Evolutionary conservation across 1,140 invertebrate species (phyloP).

Genomic region (Phymastichus coffea): DNA sequence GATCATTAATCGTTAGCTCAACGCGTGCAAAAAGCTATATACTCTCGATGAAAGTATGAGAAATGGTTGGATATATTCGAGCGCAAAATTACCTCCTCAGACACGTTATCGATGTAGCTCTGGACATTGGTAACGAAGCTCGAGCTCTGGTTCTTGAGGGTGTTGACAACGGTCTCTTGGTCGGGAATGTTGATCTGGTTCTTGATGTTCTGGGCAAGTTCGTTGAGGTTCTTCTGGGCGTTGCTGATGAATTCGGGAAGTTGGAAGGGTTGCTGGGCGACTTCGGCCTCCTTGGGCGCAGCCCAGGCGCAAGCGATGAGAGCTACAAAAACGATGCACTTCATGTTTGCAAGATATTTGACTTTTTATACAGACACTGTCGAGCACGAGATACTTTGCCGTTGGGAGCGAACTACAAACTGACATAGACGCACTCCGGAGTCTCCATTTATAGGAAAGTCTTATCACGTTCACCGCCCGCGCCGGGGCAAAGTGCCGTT

Average conservation of each 20-base stretch:
- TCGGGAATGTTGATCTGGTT: conserved; percentile 38
- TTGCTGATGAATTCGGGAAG: conserved; percentile 33
- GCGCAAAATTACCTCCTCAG: conserved; percentile 45
- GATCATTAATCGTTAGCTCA: too few species aligned
- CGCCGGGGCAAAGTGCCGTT: conserved; percentile 38
- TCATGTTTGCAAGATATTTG: conserved; percentile 32
- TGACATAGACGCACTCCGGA: neutral
- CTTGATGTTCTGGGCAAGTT: conserved; percentile 35
- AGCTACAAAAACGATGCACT: conserved; percentile 22
- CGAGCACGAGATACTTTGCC: neutral
- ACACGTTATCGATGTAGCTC: conserved; percentile 32
- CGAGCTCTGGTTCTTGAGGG: conserved; percentile 39
- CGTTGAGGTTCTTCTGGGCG: conserved; percentile 36
- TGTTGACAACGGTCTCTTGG: conserved; percentile 36
- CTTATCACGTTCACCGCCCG: conserved; percentile 47
- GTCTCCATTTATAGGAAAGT: conserved; percentile 42
- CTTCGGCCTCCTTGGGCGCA: neutral
- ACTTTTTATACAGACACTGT: neutral
- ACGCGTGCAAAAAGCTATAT: too few species aligned
- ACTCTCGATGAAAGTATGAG: too few species aligned
- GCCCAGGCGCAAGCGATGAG: neutral
- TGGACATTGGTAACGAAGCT: conserved; percentile 38
- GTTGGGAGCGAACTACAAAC: conserved; percentile 1
- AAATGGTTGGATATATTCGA: too few species aligned
- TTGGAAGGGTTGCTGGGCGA: conserved; percentile 15